phyloP scores from a whole-genome alignment of 1,140 invertebrate genomes.

The Bombus confusus region DNA sequence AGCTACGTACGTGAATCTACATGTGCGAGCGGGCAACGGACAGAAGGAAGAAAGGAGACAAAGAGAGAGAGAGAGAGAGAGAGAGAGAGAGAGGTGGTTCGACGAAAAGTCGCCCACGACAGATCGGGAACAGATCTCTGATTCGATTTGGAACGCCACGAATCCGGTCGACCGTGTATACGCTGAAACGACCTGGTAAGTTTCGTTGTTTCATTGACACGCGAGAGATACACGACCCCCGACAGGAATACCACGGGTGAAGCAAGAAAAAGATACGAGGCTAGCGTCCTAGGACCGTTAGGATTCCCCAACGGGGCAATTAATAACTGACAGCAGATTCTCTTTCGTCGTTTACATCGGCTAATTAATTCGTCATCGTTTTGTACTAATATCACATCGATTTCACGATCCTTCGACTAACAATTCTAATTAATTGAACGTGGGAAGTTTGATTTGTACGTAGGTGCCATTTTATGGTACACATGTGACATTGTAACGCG shows the following conservation, averaged over 20 bases:
- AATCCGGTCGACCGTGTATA: slow-evolving; percentile 52
- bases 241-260: slow-evolving; percentile 32
- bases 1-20: neutral
- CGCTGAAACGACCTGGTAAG: neutral
- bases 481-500: neutral
- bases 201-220: slow-evolving; percentile 57
- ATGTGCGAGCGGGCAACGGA: neutral
- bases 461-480: neutral
- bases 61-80: neutral
- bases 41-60: neutral
- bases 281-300: slow-evolving; percentile 50
- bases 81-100: neutral
- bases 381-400: slow-evolving; percentile 54
- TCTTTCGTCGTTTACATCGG: slow-evolving; percentile 44
- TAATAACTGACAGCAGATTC: slow-evolving; percentile 58
- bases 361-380: slow-evolving; percentile 62
- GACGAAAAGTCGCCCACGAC: slow-evolving; percentile 61
- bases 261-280: slow-evolving; percentile 16
- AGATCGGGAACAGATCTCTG: slow-evolving; percentile 65
- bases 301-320: slow-evolving; percentile 35
- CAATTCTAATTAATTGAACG: neutral
- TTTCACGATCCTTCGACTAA: neutral
- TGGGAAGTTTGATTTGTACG: neutral
- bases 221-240: slow-evolving; percentile 22
- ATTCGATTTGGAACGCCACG: slow-evolving; percentile 60